Evolutionary conservation across 2,888 invertebrate species (phyloP).

Genomic region (Agrochola circellaris): DNA sequence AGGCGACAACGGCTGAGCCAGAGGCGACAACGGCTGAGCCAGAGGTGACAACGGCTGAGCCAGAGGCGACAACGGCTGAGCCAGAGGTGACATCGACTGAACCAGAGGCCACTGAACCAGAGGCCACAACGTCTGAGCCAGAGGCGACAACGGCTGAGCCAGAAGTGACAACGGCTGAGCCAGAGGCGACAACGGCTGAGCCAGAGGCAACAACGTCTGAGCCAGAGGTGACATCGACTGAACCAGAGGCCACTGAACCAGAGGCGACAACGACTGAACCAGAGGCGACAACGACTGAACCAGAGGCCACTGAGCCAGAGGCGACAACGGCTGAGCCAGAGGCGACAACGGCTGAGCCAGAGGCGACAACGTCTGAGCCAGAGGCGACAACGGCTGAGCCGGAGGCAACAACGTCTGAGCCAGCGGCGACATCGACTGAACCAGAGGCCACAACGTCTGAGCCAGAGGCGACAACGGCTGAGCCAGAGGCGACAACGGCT

Average conservation of each 20-base stretch:
- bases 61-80: neutral
- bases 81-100: neutral
- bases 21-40: neutral
- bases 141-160: neutral
- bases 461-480: neutral
- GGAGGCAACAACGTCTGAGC: fast-evolving
- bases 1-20: no score
- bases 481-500: neutral
- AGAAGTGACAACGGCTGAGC: neutral
- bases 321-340: neutral
- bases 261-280: no score
- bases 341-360: neutral
- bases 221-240: no score
- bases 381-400: neutral
- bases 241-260: no score
- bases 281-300: neutral
- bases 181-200: neutral
- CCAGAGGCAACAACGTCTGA: no score
- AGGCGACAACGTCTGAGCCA: neutral
- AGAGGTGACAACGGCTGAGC: no score
- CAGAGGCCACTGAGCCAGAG: no score
- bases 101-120: neutral
- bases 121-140: neutral
- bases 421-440: neutral
- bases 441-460: no score